Evolutionary conservation across 2,888 invertebrate species (phyloP).

Genomic region (Crematogaster levior): DNA sequence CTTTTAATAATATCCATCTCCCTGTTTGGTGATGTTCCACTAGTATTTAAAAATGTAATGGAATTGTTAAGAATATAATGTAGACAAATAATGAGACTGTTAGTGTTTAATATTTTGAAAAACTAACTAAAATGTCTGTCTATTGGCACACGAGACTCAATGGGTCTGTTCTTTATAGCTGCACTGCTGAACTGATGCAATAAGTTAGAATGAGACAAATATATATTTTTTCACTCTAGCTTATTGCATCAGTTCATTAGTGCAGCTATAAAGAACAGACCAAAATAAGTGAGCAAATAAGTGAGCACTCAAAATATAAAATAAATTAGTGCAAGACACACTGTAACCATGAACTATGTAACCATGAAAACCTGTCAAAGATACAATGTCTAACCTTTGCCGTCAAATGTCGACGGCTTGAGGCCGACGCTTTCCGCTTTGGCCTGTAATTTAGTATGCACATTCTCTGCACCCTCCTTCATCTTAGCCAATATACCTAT

Average conservation of each 20-base stretch:
- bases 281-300: too few species aligned
- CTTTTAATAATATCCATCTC: constrained; percentile 13
- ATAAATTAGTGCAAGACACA: constrained; percentile 73
- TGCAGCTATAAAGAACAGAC: too few species aligned
- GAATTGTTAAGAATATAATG: constrained; percentile 33
- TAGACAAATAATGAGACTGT: background rate
- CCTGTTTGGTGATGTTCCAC: background rate
- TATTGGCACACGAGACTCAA: too few species aligned
- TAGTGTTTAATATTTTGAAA: constrained; percentile 9
- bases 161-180: too few species aligned
- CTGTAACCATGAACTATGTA: constrained; percentile 37
- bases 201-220: too few species aligned
- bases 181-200: too few species aligned
- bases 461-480: constrained; percentile 98
- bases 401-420: constrained; percentile 85
- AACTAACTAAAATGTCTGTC: background rate
- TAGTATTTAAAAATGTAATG: constrained; percentile 9
- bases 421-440: constrained; percentile 93
- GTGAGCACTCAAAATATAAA: constrained; percentile 56
- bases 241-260: too few species aligned
- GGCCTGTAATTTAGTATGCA: constrained; percentile 97
- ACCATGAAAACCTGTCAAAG: constrained; percentile 57
- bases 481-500: constrained; percentile 96
- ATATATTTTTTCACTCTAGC: too few species aligned
- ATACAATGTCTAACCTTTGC: constrained; percentile 84